Conservation (phyloP, 2,797 vertebrate species). For the Caiman crocodilus region DNA sequence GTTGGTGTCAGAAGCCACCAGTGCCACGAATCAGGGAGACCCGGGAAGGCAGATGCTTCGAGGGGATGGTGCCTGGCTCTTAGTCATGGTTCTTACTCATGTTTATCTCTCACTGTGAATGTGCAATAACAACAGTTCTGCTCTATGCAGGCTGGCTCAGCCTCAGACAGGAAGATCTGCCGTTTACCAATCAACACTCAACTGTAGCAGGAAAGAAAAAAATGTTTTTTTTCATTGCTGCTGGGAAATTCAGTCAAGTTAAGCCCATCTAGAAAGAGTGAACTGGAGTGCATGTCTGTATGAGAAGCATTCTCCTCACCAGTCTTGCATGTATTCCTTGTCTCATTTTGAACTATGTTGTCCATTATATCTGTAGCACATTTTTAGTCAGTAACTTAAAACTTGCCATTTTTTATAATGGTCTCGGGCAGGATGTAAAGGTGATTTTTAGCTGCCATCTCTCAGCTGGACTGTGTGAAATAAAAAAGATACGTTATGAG, state of each 20-base stretch:
- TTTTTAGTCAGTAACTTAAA: conserved; percentile 30
- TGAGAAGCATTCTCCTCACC: conserved; percentile 55
- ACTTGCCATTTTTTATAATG: conserved; percentile 29
- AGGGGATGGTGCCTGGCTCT: conserved; percentile 63
- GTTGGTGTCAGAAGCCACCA: conserved; percentile 14
- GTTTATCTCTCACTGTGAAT: conserved; percentile 75
- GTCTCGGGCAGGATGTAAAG: conserved; percentile 36
- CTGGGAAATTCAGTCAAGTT: conserved; percentile 34
- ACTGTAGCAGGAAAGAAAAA: conserved; percentile 60
- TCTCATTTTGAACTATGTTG: not conserved
- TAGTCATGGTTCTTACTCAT: conserved; percentile 60
- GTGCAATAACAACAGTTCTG: conserved; percentile 76
- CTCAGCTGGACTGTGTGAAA: conserved; percentile 24
- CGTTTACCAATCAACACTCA: conserved; percentile 70
- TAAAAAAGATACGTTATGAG: conserved; percentile 13
- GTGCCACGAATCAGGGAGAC: conserved; percentile 13
- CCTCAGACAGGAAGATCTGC: conserved; percentile 65
- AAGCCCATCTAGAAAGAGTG: conserved; percentile 30
- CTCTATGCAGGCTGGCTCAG: conserved; percentile 77
- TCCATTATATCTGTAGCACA: not conserved
- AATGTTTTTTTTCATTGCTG: conserved; percentile 41
- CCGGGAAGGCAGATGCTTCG: not conserved
- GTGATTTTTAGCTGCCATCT: conserved; percentile 47
- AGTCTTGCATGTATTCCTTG: conserved; percentile 27
- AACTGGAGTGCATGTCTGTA: conserved; percentile 40